phyloP scores from a whole-genome alignment of 2,888 invertebrate species.

The Morinoia aosen region DNA sequence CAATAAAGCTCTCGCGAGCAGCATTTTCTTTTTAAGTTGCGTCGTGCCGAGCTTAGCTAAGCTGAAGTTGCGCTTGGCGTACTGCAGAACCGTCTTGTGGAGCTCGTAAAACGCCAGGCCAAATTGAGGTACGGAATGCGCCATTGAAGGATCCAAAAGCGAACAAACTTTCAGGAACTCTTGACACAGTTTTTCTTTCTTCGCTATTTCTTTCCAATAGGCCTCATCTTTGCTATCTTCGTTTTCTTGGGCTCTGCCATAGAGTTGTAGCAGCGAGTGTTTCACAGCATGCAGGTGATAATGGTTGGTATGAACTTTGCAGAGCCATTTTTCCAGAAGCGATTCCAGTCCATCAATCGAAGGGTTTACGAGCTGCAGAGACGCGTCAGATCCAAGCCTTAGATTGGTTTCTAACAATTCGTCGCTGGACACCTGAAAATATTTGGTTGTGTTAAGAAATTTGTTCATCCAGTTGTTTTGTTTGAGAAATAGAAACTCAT shows the following conservation, averaged over 20 bases:
- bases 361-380: constrained; percentile 58
- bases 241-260: constrained; percentile 75
- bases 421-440: constrained; percentile 57
- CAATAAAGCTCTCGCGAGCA: constrained; percentile 63
- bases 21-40: constrained; percentile 66
- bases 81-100: constrained; percentile 66
- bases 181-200: constrained; percentile 66
- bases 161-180: constrained; percentile 66
- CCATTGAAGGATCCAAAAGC: constrained; percentile 63
- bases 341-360: constrained; percentile 60
- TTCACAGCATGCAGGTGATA: constrained; percentile 86
- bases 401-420: constrained; percentile 61
- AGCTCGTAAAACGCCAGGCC: constrained; percentile 67
- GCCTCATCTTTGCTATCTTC: constrained; percentile 56
- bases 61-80: constrained; percentile 60
- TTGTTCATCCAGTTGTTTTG: background rate
- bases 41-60: constrained; percentile 56
- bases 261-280: constrained; percentile 85
- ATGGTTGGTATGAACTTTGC: constrained; percentile 81
- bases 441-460: background rate
- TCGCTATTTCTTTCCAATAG: constrained; percentile 64
- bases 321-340: constrained; percentile 61
- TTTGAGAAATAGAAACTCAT: background rate
- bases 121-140: constrained; percentile 63
- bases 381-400: constrained; percentile 60